Percentiles rank a stretch among this genome's conserved stretches.
Evolutionary conservation across 2,113 vertebrate species (phyloP).

Genomic region (Chaetorhynchus papuensis): DNA sequence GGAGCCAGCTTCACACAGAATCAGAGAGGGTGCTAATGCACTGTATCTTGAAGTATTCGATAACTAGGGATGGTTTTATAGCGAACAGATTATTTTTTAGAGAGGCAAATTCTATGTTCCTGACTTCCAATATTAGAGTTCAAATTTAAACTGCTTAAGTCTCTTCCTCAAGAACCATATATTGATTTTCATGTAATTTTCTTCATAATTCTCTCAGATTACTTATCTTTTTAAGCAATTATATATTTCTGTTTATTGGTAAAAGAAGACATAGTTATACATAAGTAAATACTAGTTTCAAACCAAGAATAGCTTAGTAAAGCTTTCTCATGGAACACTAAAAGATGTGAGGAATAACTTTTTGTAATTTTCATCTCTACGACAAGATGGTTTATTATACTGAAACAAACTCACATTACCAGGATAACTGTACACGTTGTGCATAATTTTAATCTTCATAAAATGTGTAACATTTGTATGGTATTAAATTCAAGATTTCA

Average conservation of each 20-base stretch:
- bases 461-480: slow-evolving; percentile 68
- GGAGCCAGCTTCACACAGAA: slow-evolving; percentile 68
- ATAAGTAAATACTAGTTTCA: slow-evolving; percentile 13
- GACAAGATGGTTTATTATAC: slow-evolving; percentile 24
- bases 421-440: slow-evolving; percentile 44
- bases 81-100: slow-evolving; percentile 71
- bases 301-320: slow-evolving; percentile 1
- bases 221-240: slow-evolving; percentile 11
- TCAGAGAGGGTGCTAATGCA: slow-evolving; percentile 57
- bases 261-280: slow-evolving; percentile 32
- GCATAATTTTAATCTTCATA: slow-evolving; percentile 72
- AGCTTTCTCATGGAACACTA: slow-evolving; percentile 9
- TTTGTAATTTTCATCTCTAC: background rate
- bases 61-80: slow-evolving; percentile 64
- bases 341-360: slow-evolving; percentile 4
- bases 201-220: slow-evolving; percentile 43
- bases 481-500: slow-evolving; percentile 70
- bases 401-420: background rate
- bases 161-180: slow-evolving; percentile 44
- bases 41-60: slow-evolving; percentile 72
- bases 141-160: slow-evolving; percentile 65
- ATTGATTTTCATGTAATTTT: slow-evolving; percentile 67
- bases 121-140: slow-evolving; percentile 60
- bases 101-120: slow-evolving; percentile 65
- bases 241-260: slow-evolving; percentile 51